Conservation (phyloP, 1,140 invertebrate species). For the Teleogryllus occipitalis region DNA sequence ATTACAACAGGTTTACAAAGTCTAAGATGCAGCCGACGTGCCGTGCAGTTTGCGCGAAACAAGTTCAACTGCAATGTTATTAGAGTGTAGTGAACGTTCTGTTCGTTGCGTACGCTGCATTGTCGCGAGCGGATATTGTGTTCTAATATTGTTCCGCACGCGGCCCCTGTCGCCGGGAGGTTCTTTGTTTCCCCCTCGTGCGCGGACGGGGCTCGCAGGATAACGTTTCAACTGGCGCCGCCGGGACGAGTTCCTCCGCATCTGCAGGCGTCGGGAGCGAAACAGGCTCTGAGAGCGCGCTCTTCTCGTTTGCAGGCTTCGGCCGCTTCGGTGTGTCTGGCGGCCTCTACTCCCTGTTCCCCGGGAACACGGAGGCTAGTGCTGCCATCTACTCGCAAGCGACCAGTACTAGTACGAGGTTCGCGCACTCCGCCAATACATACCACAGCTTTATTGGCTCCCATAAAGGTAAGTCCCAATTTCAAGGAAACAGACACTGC, state of each 20-base stretch:
- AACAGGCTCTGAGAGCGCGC: no score
- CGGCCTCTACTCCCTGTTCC: conserved; percentile 15
- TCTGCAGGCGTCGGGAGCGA: no score
- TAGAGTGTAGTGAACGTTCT: no score
- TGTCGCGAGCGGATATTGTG: background rate
- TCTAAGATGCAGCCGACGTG: no score
- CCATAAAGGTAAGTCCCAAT: conserved; percentile 17
- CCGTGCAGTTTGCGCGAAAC: no score
- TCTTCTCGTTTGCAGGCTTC: conserved; percentile 15
- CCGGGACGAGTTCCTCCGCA: no score
- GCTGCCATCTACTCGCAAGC: conserved; percentile 22
- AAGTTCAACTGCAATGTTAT: no score
- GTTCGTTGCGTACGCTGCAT: no score
- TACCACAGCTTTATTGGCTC: conserved; percentile 22
- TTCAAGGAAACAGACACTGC: no score
- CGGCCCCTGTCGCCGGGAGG: background rate
- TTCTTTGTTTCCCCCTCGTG: background rate
- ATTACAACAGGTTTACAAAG: no score
- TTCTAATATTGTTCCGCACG: background rate
- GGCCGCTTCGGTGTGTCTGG: conserved; percentile 14
- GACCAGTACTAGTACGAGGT: conserved; percentile 13
- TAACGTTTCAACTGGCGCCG: background rate
- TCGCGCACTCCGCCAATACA: conserved; percentile 15
- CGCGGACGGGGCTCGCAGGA: background rate
- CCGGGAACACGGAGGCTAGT: conserved; percentile 15